Conservation (phyloP, 2,888 invertebrate species). For the Zaprionus obscuricornis region DNA sequence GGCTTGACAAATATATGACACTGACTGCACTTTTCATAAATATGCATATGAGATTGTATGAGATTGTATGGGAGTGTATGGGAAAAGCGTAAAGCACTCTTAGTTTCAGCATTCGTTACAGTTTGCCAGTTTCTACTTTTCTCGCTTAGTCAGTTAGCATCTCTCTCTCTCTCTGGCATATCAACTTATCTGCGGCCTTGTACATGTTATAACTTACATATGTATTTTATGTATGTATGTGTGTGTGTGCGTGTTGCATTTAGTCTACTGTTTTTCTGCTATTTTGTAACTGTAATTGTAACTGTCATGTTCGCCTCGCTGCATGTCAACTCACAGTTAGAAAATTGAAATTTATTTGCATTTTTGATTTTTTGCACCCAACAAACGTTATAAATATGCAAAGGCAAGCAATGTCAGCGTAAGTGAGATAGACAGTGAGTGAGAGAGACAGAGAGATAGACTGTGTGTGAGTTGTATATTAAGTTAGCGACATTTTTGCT, state of each 20-base stretch:
- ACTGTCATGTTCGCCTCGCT: conserved; percentile 71
- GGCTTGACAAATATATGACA: conserved; percentile 65
- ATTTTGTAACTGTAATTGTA: conserved; percentile 70
- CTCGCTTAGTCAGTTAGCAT: conserved; percentile 15
- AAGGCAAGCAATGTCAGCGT: conserved; percentile 4
- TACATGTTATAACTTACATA: conserved; percentile 53
- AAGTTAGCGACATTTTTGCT: too few species aligned
- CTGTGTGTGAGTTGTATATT: background rate
- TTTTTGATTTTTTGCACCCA: conserved; percentile 79
- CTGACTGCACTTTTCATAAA: conserved; percentile 76
- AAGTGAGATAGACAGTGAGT: background rate
- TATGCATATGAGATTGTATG: conserved; percentile 58
- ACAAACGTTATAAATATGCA: conserved; percentile 71
- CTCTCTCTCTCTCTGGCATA: background rate
- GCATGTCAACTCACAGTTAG: conserved; percentile 56
- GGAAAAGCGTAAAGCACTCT: background rate
- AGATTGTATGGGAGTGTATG: background rate
- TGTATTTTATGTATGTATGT: conserved; percentile 28
- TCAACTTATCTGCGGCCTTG: background rate
- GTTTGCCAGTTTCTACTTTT: background rate
- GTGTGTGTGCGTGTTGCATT: too few species aligned
- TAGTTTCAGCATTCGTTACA: background rate
- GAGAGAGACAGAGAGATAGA: conserved; percentile 3
- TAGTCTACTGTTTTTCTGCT: conserved; percentile 18
- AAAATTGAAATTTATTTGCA: conserved; percentile 79